Base-by-base conservation (phyloP, 2,113 vertebrate genomes). In the Tenrec ecaudatus region DNA sequence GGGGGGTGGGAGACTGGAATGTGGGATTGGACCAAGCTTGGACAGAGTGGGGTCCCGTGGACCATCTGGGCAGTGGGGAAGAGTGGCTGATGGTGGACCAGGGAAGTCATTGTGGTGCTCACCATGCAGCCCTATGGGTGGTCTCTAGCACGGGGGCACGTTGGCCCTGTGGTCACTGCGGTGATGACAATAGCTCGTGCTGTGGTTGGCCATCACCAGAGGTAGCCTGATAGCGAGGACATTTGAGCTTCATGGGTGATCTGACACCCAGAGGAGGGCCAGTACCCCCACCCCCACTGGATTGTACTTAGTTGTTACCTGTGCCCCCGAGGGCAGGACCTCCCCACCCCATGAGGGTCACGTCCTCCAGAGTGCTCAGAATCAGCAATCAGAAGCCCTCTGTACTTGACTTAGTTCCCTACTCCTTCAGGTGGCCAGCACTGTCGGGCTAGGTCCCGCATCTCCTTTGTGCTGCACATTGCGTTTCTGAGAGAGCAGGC, bases 11-110 rank as follows among this genome's bases (percentile, higher is more conserved):
- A 89, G 81, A 36, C 53, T 57, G 88, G 75, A 77, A 76, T 36
- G 15, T 27, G 40, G 76, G 36, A 75, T 66, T 88, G 23, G 73
- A 36, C 57, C 38, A 86, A 64, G 69, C 47, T 89, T 23, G 98
- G 95, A 97, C 97, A 98, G 95, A 78, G 14, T 25, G 14, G 12
- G 14, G 76, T 40, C 76, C 40, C 76, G 47, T 9, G 27, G 15
- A 38, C 22, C 75, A 29, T 14, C 75, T 77, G 75, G 40, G 6
- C 47, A 40, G 76, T 14, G 47, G 47, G 40, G 7, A 47, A 20
- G 43, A 79, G 77, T 79, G 88, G 86, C 27, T 90, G 31, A 40
- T 57, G 6, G 31, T 43, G 77, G 43, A 33, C 23, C 90, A 78
- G 9, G 9, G 58, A 83, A 90, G 81, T 91, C 88, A 58, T 80